phyloP scores from a whole-genome alignment of 1,140 invertebrate genomes.

The Berghia stephanieae region DNA sequence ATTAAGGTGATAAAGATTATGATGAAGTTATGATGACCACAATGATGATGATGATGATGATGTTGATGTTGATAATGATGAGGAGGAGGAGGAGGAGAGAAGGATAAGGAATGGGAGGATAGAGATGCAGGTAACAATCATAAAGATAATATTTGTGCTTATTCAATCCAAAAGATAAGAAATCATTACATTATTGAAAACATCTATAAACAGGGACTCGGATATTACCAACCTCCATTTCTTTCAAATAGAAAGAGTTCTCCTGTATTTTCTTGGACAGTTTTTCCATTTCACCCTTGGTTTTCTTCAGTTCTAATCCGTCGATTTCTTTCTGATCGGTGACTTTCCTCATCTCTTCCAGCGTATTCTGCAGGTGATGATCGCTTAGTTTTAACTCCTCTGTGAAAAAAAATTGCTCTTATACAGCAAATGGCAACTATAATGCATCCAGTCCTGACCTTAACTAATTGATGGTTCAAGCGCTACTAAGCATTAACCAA shows the following conservation, averaged over 20 bases:
- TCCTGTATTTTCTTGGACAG: conserved; percentile 38
- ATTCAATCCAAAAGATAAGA: not conserved
- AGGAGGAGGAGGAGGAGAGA: too few species aligned
- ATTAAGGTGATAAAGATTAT: too few species aligned
- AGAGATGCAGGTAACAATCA: too few species aligned
- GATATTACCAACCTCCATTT: conserved; percentile 33
- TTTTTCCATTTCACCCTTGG: conserved; percentile 37
- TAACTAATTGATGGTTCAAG: too few species aligned
- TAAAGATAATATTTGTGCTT: not conserved
- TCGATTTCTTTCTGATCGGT: conserved; percentile 36
- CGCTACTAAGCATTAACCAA: too few species aligned
- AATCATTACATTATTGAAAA: not conserved
- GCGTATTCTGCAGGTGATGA: conserved; percentile 39
- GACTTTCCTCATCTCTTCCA: conserved; percentile 36
- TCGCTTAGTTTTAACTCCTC: conserved; percentile 40
- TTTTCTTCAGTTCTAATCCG: conserved; percentile 35
- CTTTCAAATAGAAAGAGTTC: conserved; percentile 35
- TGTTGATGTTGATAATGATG: too few species aligned
- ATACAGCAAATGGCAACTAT: too few species aligned
- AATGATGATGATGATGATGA: too few species aligned
- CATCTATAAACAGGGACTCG: not conserved
- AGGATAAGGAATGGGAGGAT: too few species aligned
- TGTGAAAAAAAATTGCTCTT: too few species aligned
- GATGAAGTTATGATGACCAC: too few species aligned
- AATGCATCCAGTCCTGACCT: too few species aligned